phyloP scores from a whole-genome alignment of 2,888 invertebrate genomes.

The Cantharis lateralis region DNA sequence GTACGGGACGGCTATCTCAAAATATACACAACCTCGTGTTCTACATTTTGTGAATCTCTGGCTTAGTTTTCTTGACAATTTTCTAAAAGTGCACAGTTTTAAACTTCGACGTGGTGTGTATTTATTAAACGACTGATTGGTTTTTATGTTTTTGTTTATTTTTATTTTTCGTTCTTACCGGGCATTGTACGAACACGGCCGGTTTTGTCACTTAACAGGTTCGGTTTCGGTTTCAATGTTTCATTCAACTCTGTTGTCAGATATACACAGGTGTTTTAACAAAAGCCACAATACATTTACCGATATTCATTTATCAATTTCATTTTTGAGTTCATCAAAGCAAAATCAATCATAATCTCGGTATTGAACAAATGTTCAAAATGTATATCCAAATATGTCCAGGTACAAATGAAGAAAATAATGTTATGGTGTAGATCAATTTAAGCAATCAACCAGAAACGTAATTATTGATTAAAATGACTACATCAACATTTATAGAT shows the following conservation, averaged over 20 bases:
- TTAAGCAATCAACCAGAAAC: background rate
- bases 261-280: conserved; percentile 15
- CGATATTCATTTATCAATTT: conserved; percentile 1
- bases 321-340: background rate
- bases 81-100: background rate
- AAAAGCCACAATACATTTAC: background rate
- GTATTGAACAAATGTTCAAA: background rate
- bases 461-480: background rate
- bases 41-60: background rate
- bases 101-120: background rate
- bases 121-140: background rate
- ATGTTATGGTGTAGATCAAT: background rate
- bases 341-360: background rate
- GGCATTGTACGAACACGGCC: conserved; percentile 38
- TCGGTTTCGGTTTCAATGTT: conserved; percentile 45
- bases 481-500: background rate
- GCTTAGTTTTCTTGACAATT: background rate
- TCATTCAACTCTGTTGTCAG: conserved; percentile 20
- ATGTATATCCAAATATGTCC: background rate
- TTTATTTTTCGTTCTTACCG: conserved; percentile 23
- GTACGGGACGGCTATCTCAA: conserved; percentile 22
- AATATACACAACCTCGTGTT: conserved; percentile 18
- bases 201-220: conserved; percentile 49
- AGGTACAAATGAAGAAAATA: background rate
- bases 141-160: conserved; percentile 8